phyloP scores from a whole-genome alignment of 1,140 invertebrate species.

The Drosophila quadrilineata region DNA sequence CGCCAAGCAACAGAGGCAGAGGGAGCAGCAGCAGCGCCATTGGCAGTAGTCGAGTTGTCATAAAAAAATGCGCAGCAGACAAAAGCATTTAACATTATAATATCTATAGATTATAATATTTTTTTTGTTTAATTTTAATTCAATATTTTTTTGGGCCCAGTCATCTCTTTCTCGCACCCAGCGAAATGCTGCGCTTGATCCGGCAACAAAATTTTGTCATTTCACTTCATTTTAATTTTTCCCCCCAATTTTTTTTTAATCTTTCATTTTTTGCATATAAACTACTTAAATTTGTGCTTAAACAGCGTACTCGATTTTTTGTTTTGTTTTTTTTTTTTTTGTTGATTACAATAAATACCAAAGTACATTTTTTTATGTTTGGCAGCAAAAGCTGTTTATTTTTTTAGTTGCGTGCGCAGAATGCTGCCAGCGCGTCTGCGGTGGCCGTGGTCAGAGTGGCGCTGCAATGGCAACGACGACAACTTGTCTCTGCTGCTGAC shows the following conservation, averaged over 20 bases:
- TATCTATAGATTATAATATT: conserved; percentile 27
- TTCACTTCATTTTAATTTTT: no score
- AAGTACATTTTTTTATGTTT: conserved; percentile 43
- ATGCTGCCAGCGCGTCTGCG: conserved; percentile 64
- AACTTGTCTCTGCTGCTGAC: conserved; percentile 58
- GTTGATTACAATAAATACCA: conserved; percentile 56
- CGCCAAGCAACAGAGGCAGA: neutral
- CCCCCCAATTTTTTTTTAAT: conserved; percentile 28
- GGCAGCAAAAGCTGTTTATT: conserved; percentile 41
- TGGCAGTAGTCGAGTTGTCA: neutral
- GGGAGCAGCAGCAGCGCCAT: neutral
- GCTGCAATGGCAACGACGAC: conserved; percentile 33
- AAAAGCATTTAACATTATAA: conserved; percentile 25
- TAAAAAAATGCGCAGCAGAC: conserved; percentile 15
- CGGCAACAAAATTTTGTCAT: conserved; percentile 14
- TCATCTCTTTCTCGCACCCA: conserved; percentile 21
- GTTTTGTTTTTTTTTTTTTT: conserved; percentile 32
- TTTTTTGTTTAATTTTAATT: conserved; percentile 48
- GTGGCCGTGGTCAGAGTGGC: conserved; percentile 39
- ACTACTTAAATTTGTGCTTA: conserved; percentile 78
- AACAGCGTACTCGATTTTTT: conserved; percentile 60
- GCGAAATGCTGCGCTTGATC: conserved; percentile 24
- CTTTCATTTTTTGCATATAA: conserved; percentile 69
- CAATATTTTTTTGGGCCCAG: conserved; percentile 15
- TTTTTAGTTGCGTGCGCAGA: conserved; percentile 24